Percentiles rank a stretch among this genome's conserved stretches.
These are phyloP conservation scores for Pseudomyrmex pallidus DNA, from an alignment of 1,140 invertebrate species.

Conservation along the genomic window DNA sequence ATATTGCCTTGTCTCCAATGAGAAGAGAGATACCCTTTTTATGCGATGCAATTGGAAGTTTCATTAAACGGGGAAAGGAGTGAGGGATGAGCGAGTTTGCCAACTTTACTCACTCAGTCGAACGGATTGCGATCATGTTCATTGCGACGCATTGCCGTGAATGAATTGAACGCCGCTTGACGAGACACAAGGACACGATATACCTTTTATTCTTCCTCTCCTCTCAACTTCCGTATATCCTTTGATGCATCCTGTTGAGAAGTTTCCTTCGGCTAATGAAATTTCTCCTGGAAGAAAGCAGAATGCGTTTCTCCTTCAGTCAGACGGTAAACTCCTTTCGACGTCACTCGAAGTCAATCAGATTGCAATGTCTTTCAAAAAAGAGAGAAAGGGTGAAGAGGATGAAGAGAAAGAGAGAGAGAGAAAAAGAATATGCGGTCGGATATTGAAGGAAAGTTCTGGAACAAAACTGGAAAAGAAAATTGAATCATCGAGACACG, in stretches of 20 bases:
- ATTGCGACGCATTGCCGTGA: neutral
- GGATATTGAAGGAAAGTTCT: slow-evolving; percentile 35
- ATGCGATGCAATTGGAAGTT: slow-evolving; percentile 40
- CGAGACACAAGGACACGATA: slow-evolving; percentile 26
- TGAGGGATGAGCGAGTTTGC: neutral
- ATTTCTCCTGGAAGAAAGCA: slow-evolving; percentile 40
- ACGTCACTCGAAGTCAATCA: slow-evolving; percentile 45
- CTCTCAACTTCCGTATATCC: too few relatives aligned
- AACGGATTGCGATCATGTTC: slow-evolving; percentile 22
- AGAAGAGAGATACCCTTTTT: neutral
- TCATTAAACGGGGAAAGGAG: neutral
- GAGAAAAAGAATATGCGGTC: neutral
- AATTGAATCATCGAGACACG: slow-evolving; percentile 14
- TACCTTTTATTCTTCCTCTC: slow-evolving; percentile 26
- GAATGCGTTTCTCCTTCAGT: slow-evolving; percentile 2
- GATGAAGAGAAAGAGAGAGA: neutral
- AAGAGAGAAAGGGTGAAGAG: neutral
- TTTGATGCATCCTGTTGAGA: slow-evolving; percentile 36
- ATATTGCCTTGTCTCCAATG: neutral
- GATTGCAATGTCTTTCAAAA: slow-evolving; percentile 30
- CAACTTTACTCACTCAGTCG: slow-evolving; percentile 3
- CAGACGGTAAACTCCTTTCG: slow-evolving; percentile 44
- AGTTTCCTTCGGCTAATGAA: slow-evolving; percentile 49
- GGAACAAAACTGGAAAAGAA: slow-evolving; percentile 28
- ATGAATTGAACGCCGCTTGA: slow-evolving; percentile 28